Evolutionary conservation across 2,888 invertebrate genomes (phyloP).

Genomic region (Scaptomyza reducta): DNA sequence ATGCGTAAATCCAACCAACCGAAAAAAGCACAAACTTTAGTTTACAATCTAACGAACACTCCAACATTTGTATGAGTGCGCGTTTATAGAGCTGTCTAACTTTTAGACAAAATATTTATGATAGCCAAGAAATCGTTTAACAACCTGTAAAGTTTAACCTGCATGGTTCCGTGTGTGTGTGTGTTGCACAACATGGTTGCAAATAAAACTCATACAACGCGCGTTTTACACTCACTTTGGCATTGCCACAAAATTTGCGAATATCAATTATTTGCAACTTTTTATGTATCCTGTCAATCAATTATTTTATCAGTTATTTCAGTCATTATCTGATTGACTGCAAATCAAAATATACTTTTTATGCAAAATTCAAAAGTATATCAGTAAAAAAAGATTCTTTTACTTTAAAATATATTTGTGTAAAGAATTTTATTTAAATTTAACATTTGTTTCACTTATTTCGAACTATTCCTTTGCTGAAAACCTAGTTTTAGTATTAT

Average conservation of each 20-base stretch:
- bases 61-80: slow-evolving; percentile 16
- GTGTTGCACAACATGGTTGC: slow-evolving; percentile 11
- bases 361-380: not conserved
- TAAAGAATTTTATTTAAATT: not conserved
- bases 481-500: not conserved
- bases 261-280: slow-evolving; percentile 3
- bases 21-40: slow-evolving; percentile 62
- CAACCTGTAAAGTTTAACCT: slow-evolving; percentile 48
- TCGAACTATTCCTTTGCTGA: not conserved
- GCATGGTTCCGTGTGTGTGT: slow-evolving; percentile 2
- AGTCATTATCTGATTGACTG: not conserved
- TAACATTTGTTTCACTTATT: no score
- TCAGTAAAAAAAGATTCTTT: no score
- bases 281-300: not conserved
- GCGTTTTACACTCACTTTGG: slow-evolving; percentile 1
- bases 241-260: slow-evolving; percentile 23
- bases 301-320: not conserved
- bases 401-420: not conserved
- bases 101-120: slow-evolving; percentile 75
- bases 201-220: slow-evolving; percentile 12
- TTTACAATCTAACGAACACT: slow-evolving; percentile 54
- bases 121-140: slow-evolving; percentile 71
- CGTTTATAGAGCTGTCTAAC: slow-evolving; percentile 63
- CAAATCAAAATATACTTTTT: not conserved
- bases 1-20: slow-evolving; percentile 74